Base-by-base conservation (phyloP, 1,140 invertebrate species). In the Sitobion miscanthi region DNA sequence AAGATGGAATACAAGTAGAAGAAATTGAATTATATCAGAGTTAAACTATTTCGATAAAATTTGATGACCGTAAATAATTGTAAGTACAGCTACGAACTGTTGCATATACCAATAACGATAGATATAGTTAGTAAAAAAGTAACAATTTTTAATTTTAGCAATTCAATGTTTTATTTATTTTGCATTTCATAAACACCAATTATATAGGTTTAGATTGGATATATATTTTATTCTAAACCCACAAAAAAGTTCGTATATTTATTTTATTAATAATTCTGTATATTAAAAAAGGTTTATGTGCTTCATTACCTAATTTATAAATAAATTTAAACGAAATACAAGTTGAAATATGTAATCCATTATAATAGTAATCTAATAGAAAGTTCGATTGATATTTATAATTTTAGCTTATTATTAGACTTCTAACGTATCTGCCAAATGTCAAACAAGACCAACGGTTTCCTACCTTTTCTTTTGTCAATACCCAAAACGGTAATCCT, bases 321-420 rank as follows among this genome's bases (percentile, higher is more conserved):
- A 35, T 82, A 62, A 1, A 82, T 82, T 82, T 69, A 25, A 69
- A 82, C 20, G n/a, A 35, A 35, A 82, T 4, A 35, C 20, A 82
- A 8, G 7, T 82, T 8, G 7, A 35, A 82, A 38, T 82, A 7
- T 38, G 17, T 17, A 82, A n/a, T 82, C n/a, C 17, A 38, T 35
- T 82, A 38, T 82, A 21, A 82, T 20, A 82, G 77, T 82, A 82
- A 38, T 45, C 3, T 30, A 25, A 86, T 86, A 86, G 83, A 85
- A 42, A 42, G 38, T 85, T 85, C 38, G 38, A 86, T 86, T 86
- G 25, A 21, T 86, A 86, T 86, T 86, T 47, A 86, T 86, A 86
- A 86, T 45, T 23, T 45, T 45, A 30, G 8, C 23, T 25, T 86
- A 86, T 85, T 85, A 85, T 85, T 85, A 85, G 38, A 20, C 20